phyloP scores from a whole-genome alignment of 2,797 vertebrate species.

The Tolypeutes matacus region DNA sequence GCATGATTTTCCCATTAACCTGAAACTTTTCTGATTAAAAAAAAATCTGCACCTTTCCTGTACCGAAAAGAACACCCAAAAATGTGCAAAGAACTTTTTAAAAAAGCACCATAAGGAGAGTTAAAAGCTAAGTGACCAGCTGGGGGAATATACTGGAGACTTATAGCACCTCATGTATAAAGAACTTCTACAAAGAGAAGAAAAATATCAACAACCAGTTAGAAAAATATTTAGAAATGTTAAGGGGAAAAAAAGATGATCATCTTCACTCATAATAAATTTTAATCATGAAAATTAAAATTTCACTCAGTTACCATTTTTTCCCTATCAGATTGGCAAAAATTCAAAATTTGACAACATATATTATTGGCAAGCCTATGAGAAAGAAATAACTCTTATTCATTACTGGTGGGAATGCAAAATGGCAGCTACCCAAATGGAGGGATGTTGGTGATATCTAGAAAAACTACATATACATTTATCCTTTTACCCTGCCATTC shows the following conservation, averaged over 20 bases:
- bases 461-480: not conserved
- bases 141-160: not conserved
- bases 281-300: not conserved
- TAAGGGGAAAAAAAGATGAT: not conserved
- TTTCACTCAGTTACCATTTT: not conserved
- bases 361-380: not conserved
- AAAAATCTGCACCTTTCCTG: no score
- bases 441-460: not conserved
- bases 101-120: not conserved
- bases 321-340: not conserved
- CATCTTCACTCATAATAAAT: not conserved
- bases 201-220: not conserved
- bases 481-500: not conserved
- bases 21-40: no score
- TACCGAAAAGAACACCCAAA: no score
- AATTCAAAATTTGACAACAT: not conserved
- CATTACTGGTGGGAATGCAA: not conserved
- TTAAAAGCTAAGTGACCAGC: not conserved
- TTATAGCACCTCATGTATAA: not conserved
- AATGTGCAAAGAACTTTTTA: no score
- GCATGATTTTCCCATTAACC: no score
- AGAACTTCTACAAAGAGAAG: not conserved
- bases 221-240: not conserved
- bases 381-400: not conserved
- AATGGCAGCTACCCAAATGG: not conserved